A percentile compares a stretch with the other conserved stretches of the same genome.
Evolutionary conservation across 2,888 invertebrate species (phyloP).

Genomic region (Andrena marginata): DNA sequence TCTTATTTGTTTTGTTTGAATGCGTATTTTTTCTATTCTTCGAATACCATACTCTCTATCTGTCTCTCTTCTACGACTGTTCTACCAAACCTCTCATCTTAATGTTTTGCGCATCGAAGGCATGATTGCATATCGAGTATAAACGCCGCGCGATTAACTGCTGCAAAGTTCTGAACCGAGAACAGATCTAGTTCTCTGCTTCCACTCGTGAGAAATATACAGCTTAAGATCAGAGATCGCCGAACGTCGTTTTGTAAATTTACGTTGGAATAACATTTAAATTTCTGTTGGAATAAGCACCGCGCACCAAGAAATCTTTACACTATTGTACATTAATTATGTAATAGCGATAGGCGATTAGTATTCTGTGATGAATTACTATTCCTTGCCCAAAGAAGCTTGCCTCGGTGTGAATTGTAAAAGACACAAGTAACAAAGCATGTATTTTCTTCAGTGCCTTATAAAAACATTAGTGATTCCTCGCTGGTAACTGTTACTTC

Average conservation of each 20-base stretch:
- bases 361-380: conserved; percentile 48
- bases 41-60: conserved; percentile 23
- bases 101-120: conserved; percentile 47
- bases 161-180: conserved; percentile 10
- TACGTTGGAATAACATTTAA: neutral
- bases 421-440: conserved; percentile 63
- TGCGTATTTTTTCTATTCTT: conserved; percentile 39
- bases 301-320: neutral
- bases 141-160: conserved; percentile 44
- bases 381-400: conserved; percentile 35
- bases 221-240: neutral
- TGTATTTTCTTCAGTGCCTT: conserved; percentile 56
- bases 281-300: conserved; percentile 12
- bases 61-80: conserved; percentile 52
- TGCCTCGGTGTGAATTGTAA: conserved; percentile 52
- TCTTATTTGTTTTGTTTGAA: conserved; percentile 38
- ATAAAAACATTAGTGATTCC: conserved; percentile 44
- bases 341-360: conserved; percentile 51
- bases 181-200: neutral
- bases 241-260: neutral
- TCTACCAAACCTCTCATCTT: conserved; percentile 66
- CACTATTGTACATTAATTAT: conserved; percentile 21
- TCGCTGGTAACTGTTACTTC: conserved; percentile 47
- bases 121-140: conserved; percentile 45
- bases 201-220: neutral